These are phyloP conservation scores for Umimayanthus kanabou DNA, from an alignment of 92 coral and sea anemone species.

Conservation along the genomic window DNA sequence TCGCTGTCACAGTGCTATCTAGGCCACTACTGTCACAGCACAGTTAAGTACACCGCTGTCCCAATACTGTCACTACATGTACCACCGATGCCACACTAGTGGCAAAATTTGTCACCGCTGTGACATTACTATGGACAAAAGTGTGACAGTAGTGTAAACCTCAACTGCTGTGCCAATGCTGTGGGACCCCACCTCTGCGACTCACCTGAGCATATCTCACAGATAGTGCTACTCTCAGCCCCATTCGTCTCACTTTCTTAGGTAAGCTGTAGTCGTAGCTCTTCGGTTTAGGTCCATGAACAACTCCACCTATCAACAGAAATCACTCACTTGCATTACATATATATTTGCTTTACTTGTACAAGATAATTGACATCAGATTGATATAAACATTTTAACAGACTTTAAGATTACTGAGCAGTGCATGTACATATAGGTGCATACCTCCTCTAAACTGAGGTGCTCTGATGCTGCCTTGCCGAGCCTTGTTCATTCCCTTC, in stretches of 20 bases:
- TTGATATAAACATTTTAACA: not conserved
- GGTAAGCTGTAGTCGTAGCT: slow-evolving; percentile 89
- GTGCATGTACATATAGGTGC: not conserved
- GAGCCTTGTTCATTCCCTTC: slow-evolving; percentile 90
- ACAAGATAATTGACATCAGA: not conserved
- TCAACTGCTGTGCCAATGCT: no score
- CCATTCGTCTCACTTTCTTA: slow-evolving; percentile 98
- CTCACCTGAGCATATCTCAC: slow-evolving; percentile 94
- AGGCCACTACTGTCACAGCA: no score
- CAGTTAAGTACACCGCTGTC: no score
- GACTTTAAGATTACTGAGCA: not conserved
- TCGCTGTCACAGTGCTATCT: no score
- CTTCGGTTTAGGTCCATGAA: slow-evolving; percentile 96
- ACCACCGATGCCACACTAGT: no score
- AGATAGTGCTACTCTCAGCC: slow-evolving; percentile 91
- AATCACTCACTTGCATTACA: not conserved
- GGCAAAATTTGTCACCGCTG: no score
- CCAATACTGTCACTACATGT: no score
- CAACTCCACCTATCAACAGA: slow-evolving; percentile 83
- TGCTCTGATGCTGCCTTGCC: slow-evolving; percentile 98
- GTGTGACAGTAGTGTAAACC: no score
- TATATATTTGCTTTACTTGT: not conserved
- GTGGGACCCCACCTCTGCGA: no score
- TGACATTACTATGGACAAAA: no score
- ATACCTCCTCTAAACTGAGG: slow-evolving; percentile 97